Base-by-base conservation (phyloP, 2,888 invertebrate species). In the Chouioia cunea region DNA sequence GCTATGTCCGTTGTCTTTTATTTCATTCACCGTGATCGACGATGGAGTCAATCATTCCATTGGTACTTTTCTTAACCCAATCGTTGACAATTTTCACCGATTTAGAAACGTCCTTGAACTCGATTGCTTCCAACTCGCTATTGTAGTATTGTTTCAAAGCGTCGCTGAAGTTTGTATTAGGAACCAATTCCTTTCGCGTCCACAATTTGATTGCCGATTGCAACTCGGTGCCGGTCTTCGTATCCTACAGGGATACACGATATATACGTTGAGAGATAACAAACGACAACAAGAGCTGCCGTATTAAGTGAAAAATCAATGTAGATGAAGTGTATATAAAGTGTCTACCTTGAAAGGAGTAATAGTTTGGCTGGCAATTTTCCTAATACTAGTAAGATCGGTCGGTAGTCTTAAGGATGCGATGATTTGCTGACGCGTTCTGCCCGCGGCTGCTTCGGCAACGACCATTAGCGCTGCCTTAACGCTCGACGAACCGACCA, bases 401-500 rank as follows among this genome's bases (percentile, higher is more conserved):
- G 86, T 80, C 0, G 89, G 87, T 57, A 92, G 81, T 76, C 91
- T 86, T 62, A 92, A 80, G 12, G 88, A 87, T 53, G 85, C 86
- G 71, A 87, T 83, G 63, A 93, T 87, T 85, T 93, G 90, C 10
- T 84, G 80, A 3, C 89, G 89, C 14, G 91, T 90, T 0, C 77
- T 76, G 3, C 90, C 91, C 12, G 78, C 80, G 0, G 91, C 88
- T 20, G 90, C 92, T 84, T 92, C 92, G 54, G 90, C 80, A 50
- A 92, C 77, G 88, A 91, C 88, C 6, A 89, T 89, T 58, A 93
- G 80, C 0, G 89, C 88, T 0, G 89, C 86, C 81, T 91, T 92
- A 27, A 91, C 86, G 79, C 91, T 91, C 68, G 89, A 88, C 16
- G 92, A 91, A n/a, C 92, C 92, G 2, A 91, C 81, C 79, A 92